Percentiles rank a stretch among this genome's conserved stretches.
Evolutionary conservation across 2,113 vertebrate species (phyloP).

Genomic region (Neodontobutis hainanensis): DNA sequence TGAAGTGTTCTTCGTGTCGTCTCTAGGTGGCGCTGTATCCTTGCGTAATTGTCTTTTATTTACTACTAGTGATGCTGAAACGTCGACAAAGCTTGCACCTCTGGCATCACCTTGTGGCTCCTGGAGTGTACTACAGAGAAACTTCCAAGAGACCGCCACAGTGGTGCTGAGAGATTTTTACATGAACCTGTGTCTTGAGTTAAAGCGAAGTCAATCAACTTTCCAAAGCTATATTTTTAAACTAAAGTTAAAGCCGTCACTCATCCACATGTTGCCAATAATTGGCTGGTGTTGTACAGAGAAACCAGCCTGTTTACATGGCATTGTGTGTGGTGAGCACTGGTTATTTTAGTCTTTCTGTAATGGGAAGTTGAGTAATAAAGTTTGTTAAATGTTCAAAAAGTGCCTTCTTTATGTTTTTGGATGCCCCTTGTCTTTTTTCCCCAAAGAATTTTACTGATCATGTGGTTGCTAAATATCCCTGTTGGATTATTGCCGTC

Average conservation of each 20-base stretch:
- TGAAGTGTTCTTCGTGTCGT: background rate
- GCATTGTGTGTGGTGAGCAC: slow-evolving; percentile 53
- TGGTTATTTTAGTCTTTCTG: slow-evolving; percentile 3
- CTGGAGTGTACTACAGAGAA: slow-evolving; percentile 79
- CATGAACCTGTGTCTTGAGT: slow-evolving; percentile 15
- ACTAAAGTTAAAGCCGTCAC: background rate
- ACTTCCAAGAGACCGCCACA: slow-evolving; percentile 67
- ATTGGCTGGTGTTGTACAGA: slow-evolving; percentile 95
- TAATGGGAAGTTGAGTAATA: slow-evolving; percentile 41
- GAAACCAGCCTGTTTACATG: slow-evolving; percentile 93
- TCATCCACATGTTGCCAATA: slow-evolving; percentile 34
- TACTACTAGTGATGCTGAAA: background rate
- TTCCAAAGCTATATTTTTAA: slow-evolving; percentile 22
- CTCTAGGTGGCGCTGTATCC: slow-evolving; percentile 26
- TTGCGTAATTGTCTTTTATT: background rate
- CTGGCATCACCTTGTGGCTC: slow-evolving; percentile 66
- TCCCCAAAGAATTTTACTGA: background rate
- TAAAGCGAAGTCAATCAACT: slow-evolving; percentile 49
- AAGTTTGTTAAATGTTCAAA: slow-evolving; percentile 71
- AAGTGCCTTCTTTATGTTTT: slow-evolving; percentile 83
- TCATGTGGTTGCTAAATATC: background rate
- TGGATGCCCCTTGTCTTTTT: background rate
- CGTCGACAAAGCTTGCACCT: background rate
- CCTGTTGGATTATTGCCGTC: background rate
- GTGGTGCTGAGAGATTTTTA: slow-evolving; percentile 55